A percentile compares a stretch with the other conserved stretches of the same genome.
Evolutionary conservation across 1,140 invertebrate species (phyloP).

Genomic region (Centruroides sculpturatus): DNA sequence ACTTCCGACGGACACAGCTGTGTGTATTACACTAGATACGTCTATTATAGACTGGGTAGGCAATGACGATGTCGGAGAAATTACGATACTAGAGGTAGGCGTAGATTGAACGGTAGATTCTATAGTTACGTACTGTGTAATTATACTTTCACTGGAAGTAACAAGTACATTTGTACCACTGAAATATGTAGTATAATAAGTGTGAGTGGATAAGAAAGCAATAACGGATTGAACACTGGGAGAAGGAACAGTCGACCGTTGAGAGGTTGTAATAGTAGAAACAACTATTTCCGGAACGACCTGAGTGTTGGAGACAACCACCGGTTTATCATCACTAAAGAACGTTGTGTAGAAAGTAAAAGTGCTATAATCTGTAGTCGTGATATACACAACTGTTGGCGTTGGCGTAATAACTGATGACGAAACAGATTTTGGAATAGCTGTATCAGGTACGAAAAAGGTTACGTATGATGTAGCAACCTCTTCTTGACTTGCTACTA

Average conservation of each 20-base stretch:
- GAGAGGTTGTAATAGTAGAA: constrained; percentile 10
- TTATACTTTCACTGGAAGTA: constrained; percentile 15
- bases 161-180: constrained; percentile 16
- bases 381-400: neutral
- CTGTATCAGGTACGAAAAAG: constrained; percentile 14
- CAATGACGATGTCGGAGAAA: too few relatives aligned
- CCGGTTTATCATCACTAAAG: constrained; percentile 17
- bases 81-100: too few relatives aligned
- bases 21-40: too few relatives aligned
- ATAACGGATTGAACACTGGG: constrained; percentile 5
- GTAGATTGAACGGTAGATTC: neutral
- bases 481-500: constrained; percentile 17
- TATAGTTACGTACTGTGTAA: constrained; percentile 18
- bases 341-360: constrained; percentile 17
- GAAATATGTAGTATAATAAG: constrained; percentile 21
- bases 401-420: neutral
- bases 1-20: too few relatives aligned
- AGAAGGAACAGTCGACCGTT: neutral
- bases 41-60: too few relatives aligned
- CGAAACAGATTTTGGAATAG: too few relatives aligned
- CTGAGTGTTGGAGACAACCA: constrained; percentile 18
- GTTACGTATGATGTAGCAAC: constrained; percentile 19
- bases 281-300: constrained; percentile 16
- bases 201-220: constrained; percentile 20
- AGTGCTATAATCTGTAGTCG: constrained; percentile 16